Evolutionary conservation across 2,113 vertebrate species (phyloP), one percentile per base, ranked within the genome.

Genomic region (Peromyscus californicus): DNA sequence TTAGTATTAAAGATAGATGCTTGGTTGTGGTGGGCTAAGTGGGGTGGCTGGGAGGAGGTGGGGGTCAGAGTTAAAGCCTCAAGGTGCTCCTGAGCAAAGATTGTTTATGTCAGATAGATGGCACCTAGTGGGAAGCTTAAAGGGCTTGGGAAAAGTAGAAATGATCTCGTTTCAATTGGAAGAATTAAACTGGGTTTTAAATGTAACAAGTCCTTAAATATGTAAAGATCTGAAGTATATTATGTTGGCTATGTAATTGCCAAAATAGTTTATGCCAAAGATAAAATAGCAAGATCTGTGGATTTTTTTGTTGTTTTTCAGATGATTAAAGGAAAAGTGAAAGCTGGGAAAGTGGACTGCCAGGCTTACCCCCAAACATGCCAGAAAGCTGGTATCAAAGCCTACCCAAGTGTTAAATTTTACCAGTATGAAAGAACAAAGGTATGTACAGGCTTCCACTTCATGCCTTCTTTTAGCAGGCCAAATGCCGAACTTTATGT

Each of bases 311-410:
- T 45, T 96, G 97, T 93, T 98, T 98, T 98, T 76, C 97, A 99
- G 99, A 98, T 98, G 0, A 16, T 99, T 82, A 99, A 99, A 99
- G 99, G 99, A 74, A 99, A 99, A 94, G 98, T 99, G 42, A 99
- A 99, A 93, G 99, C 99, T 80, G 99, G 99, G 31, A 99, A 99
- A 98, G 98, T 99, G 61, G 99, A 99, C 98, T 99, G 99, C 97
- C 99, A 99, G 97, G 99, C 99, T 3, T 98, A 99, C 92, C 97
- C 98, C 65, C 99, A 99, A 4, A 99, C 97, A 12, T 99, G 99
- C 97, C 99, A 99, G 92, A 98, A 97, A 31, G 99, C 99, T 21
- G 99, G 99, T 33, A 99, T 99, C 98, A 98, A 98, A 89, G 99
- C 99, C 67, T 99, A 99, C 97, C 99, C 99, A 12, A 99, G 99